phyloP scores from a whole-genome alignment of 2,888 invertebrate genomes.

The Melieria crassipennis region DNA sequence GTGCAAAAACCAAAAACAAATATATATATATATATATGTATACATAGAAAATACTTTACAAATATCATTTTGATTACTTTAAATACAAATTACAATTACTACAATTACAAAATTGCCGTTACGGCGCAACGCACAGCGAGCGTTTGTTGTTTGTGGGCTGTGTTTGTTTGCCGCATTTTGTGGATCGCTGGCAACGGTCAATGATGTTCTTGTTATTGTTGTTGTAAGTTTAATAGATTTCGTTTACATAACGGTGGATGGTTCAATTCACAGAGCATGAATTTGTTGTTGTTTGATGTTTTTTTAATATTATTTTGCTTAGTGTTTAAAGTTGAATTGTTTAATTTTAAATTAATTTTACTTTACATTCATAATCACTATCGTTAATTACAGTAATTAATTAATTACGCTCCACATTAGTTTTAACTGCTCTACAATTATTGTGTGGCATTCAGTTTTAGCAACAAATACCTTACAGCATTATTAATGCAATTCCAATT shows the following conservation, averaged over 20 bases:
- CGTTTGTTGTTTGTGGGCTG: too few species aligned
- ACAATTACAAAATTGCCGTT: too few species aligned
- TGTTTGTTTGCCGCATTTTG: too few species aligned
- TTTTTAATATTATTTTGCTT: conserved; percentile 37
- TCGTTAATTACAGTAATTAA: conserved; percentile 6
- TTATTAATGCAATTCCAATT: conserved; percentile 4
- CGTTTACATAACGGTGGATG: conserved; percentile 61
- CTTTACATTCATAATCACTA: conserved; percentile 45
- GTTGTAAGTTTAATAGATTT: conserved; percentile 33
- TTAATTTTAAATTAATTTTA: conserved; percentile 31
- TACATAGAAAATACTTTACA: too few species aligned
- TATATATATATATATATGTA: too few species aligned
- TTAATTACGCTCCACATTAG: neutral
- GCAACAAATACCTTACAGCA: conserved; percentile 16
- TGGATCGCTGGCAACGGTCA: too few species aligned
- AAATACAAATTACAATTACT: too few species aligned
- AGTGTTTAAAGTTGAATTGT: conserved; percentile 37
- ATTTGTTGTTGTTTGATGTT: conserved; percentile 46
- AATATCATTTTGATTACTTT: too few species aligned
- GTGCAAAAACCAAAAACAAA: too few species aligned
- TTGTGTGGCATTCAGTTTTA: conserved; percentile 16
- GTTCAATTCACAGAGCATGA: conserved; percentile 57
- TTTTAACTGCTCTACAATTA: conserved; percentile 8
- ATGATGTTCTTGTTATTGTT: too few species aligned
- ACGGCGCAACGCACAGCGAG: too few species aligned